Conservation (phyloP, 2,113 vertebrate genomes). For the Typhlomys cinereus region DNA sequence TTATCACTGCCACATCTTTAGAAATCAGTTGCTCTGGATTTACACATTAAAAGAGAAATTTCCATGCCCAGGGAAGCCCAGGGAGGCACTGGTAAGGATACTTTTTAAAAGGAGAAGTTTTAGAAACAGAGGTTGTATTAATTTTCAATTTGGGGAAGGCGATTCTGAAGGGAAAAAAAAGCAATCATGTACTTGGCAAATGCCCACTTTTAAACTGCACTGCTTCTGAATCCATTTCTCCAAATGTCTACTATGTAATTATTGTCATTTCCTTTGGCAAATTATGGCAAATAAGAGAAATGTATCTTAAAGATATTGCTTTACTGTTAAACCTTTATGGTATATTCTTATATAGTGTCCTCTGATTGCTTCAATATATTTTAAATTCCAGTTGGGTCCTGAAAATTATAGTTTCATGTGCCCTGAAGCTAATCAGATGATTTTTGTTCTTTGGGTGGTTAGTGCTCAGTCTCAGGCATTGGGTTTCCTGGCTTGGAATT, state of each 20-base stretch:
- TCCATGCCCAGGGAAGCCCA: neutral
- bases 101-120: conserved; percentile 53
- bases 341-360: neutral
- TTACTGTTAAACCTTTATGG: conserved; percentile 44
- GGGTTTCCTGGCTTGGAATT: neutral
- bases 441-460: conserved; percentile 4
- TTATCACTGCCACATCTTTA: conserved; percentile 11
- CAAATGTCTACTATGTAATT: conserved; percentile 55
- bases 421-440: conserved; percentile 38
- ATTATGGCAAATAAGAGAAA: conserved; percentile 31
- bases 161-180: conserved; percentile 43
- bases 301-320: conserved; percentile 46
- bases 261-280: conserved; percentile 47
- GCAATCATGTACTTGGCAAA: neutral
- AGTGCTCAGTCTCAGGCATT: neutral
- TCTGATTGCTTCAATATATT: conserved; percentile 10
- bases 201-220: conserved; percentile 35
- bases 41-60: conserved; percentile 6
- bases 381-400: conserved; percentile 53
- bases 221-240: conserved; percentile 45
- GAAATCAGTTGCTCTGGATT: conserved; percentile 48
- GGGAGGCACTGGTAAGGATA: conserved; percentile 24
- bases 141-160: neutral
- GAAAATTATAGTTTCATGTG: conserved; percentile 44
- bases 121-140: conserved; percentile 51